phyloP scores from a whole-genome alignment of 2,113 vertebrate species.

The Apaloderma vittatum region DNA sequence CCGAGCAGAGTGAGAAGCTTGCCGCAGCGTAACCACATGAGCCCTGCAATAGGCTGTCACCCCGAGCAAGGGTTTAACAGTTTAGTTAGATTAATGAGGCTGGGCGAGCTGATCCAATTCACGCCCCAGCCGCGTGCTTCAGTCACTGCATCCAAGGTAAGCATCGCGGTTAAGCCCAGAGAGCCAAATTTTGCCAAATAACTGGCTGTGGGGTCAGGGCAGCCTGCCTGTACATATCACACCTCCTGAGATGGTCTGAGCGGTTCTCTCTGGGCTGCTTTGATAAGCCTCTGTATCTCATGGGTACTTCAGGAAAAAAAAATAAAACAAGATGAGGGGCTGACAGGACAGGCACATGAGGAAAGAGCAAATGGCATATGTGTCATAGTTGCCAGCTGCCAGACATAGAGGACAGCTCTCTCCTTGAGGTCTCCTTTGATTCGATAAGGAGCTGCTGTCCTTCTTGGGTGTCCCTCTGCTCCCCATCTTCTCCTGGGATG shows the following conservation, averaged over 20 bases:
- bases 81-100: background rate
- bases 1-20: background rate
- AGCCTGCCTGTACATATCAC: fast-evolving
- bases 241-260: fast-evolving
- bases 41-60: background rate
- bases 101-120: fast-evolving
- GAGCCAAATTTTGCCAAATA: background rate
- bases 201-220: background rate
- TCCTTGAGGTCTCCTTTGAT: background rate
- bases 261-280: background rate
- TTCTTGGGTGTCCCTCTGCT: background rate
- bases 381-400: background rate
- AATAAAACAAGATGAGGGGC: background rate
- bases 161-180: fast-evolving
- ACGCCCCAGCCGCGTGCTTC: fast-evolving
- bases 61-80: background rate
- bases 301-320: background rate
- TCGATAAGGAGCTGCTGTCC: background rate
- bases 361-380: background rate
- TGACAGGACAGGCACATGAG: background rate
- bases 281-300: background rate
- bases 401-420: background rate
- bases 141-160: background rate
- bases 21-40: background rate
- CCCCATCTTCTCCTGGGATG: fast-evolving